phyloP scores from a whole-genome alignment of 2,113 vertebrate genomes.

The Trematocara zebra region DNA sequence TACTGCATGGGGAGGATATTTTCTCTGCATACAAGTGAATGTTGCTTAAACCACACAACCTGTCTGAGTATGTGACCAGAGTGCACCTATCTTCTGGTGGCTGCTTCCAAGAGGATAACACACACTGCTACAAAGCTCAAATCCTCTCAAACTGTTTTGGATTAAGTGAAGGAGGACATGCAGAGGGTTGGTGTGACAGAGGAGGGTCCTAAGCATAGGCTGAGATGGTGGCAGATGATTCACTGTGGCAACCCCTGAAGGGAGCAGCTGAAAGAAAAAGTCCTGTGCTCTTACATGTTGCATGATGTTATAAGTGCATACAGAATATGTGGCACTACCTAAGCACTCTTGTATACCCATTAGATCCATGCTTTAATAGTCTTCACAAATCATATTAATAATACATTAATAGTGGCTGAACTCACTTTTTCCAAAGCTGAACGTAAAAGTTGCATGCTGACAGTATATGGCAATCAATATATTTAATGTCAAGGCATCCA shows the following conservation, averaged over 20 bases:
- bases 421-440: background rate
- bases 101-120: background rate
- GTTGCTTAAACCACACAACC: background rate
- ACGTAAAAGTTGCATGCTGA: background rate
- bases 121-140: background rate
- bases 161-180: background rate
- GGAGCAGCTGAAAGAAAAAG: background rate
- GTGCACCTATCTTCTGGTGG: background rate
- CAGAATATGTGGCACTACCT: background rate
- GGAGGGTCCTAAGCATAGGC: no score
- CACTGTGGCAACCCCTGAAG: background rate
- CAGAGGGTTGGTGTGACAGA: background rate
- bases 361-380: background rate
- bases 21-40: background rate
- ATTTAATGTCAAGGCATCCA: background rate
- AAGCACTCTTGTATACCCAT: background rate
- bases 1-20: background rate
- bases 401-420: background rate
- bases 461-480: slow-evolving; percentile 12
- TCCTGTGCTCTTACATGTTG: background rate
- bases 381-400: background rate
- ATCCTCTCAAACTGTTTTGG: background rate
- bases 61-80: background rate
- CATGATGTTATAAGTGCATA: background rate
- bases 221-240: background rate